Evolutionary conservation across 2,888 invertebrate species (phyloP).

Genomic region (Polymixis flavicincta): DNA sequence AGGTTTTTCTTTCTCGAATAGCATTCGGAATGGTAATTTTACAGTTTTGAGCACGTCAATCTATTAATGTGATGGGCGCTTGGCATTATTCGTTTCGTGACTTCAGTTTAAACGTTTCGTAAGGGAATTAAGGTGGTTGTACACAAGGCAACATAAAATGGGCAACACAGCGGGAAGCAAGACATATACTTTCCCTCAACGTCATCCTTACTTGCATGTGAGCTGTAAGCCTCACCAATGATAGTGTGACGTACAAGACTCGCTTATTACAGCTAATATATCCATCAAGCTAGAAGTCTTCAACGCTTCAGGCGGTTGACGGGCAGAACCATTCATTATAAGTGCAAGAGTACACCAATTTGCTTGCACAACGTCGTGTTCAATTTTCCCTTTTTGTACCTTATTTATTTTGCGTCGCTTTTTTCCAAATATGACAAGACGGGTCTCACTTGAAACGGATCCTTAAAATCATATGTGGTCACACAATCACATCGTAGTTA

Average conservation of each 20-base stretch:
- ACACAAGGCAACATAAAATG: slow-evolving; percentile 23
- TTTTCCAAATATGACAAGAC: background rate
- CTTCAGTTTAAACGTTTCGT: slow-evolving; percentile 71
- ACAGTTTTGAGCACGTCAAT: slow-evolving; percentile 90
- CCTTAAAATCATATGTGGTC: background rate
- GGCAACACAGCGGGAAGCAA: background rate
- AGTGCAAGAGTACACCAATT: slow-evolving; percentile 25
- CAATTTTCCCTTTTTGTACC: slow-evolving; percentile 12
- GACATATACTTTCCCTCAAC: background rate
- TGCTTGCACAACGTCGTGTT: background rate
- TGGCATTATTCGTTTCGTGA: slow-evolving; percentile 84
- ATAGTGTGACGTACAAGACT: background rate
- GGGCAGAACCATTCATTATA: slow-evolving; percentile 26
- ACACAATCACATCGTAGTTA: too few species aligned
- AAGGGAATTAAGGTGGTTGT: slow-evolving; percentile 50
- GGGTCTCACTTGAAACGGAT: background rate
- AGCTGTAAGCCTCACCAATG: background rate
- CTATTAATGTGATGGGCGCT: slow-evolving; percentile 85
- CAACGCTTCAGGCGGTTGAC: slow-evolving; percentile 15
- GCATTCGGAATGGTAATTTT: slow-evolving; percentile 87
- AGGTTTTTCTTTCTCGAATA: slow-evolving; percentile 76
- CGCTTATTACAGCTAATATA: slow-evolving; percentile 41
- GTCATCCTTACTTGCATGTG: slow-evolving; percentile 1
- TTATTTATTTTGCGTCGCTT: background rate
- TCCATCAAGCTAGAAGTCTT: slow-evolving; percentile 27